phyloP scores from a whole-genome alignment of 2,888 invertebrate species.

The Leuctra nigra region DNA sequence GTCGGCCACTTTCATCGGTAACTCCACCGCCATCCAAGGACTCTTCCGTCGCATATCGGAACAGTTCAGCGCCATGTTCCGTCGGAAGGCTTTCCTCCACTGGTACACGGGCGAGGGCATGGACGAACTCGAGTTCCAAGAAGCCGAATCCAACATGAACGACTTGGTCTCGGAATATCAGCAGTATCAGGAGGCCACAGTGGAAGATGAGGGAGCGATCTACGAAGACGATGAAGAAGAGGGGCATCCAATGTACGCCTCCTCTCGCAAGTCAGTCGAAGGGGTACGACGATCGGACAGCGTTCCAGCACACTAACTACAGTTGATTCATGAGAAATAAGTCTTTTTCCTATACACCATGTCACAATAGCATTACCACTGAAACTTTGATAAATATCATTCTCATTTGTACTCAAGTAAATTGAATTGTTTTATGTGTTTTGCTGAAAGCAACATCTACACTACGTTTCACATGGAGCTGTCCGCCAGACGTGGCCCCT shows the following conservation, averaged over 20 bases:
- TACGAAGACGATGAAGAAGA: constrained; percentile 48
- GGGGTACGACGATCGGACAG: neutral
- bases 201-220: constrained; percentile 33
- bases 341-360: too few relatives aligned
- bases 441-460: too few relatives aligned
- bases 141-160: too few relatives aligned
- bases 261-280: neutral
- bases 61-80: constrained; percentile 51
- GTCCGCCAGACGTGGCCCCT: too few relatives aligned
- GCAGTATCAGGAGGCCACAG: constrained; percentile 69
- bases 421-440: too few relatives aligned
- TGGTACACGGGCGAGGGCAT: constrained; percentile 91
- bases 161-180: constrained; percentile 88
- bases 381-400: too few relatives aligned
- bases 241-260: too few relatives aligned
- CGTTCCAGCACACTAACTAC: too few relatives aligned
- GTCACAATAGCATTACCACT: too few relatives aligned
- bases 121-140: constrained; percentile 66
- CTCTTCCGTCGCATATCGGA: constrained; percentile 48
- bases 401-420: too few relatives aligned
- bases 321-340: neutral
- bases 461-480: too few relatives aligned
- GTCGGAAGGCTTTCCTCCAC: constrained; percentile 57
- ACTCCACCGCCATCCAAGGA: constrained; percentile 47
- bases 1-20: constrained; percentile 53